These are phyloP conservation scores for Craseonycteris thonglongyai DNA, from an alignment of 2,113 vertebrate genomes.

Conservation along the genomic window DNA sequence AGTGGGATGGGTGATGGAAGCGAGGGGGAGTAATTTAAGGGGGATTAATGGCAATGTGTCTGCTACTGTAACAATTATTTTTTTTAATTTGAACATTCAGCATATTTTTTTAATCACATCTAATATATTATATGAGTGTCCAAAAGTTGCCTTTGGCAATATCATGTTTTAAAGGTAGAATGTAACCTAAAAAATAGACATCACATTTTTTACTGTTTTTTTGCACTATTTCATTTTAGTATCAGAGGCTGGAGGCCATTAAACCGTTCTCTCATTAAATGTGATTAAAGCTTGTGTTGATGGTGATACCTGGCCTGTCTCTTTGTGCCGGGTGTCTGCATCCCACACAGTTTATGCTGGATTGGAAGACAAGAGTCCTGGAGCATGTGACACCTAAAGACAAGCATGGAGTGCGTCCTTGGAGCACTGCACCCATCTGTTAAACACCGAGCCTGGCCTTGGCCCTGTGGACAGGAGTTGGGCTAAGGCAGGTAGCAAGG, in stretches of 20 bases:
- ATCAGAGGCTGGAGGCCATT: not conserved
- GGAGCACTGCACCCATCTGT: not conserved
- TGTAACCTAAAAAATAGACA: not conserved
- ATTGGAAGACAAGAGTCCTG: not conserved
- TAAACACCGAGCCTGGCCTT: not conserved
- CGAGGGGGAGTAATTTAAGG: no score
- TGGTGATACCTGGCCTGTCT: not conserved
- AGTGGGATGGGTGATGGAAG: no score
- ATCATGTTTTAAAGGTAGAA: not conserved
- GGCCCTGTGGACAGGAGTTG: not conserved
- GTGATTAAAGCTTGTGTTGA: not conserved
- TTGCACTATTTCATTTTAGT: not conserved
- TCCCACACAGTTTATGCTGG: accelerated
- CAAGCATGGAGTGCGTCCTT: no score
- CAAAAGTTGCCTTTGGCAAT: no score
- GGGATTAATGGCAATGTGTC: no score
- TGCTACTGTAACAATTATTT: no score
- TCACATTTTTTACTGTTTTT: not conserved
- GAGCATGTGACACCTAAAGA: not conserved
- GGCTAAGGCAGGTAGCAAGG: not conserved
- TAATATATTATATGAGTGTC: no score
- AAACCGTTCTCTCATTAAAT: not conserved
- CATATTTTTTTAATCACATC: no score
- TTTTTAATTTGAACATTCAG: no score
- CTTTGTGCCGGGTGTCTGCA: not conserved